Percentiles rank a stretch among this genome's conserved stretches.
These are phyloP conservation scores for Drosophila elegans DNA, from an alignment of 1,140 invertebrate species.

Conservation along the genomic window DNA sequence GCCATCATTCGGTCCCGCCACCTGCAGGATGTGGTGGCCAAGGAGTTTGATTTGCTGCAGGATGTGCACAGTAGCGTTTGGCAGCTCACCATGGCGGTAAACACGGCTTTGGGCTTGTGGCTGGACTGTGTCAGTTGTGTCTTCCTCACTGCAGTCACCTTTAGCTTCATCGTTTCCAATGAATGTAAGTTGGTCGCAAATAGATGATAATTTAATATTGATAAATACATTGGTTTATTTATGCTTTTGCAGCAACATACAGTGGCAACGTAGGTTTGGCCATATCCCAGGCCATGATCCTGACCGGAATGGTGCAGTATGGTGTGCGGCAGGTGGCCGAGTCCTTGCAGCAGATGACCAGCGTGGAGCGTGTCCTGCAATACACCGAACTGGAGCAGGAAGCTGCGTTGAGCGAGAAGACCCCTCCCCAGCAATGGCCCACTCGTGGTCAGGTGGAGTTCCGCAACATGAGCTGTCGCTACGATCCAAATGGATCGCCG, in stretches of 20 bases:
- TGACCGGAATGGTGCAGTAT: constrained; percentile 94
- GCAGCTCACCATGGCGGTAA: constrained; percentile 87
- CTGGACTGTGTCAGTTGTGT: constrained; percentile 89
- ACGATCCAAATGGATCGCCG: constrained; percentile 87
- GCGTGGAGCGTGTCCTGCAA: constrained; percentile 91
- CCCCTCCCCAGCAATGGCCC: constrained; percentile 85
- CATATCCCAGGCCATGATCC: constrained; percentile 92
- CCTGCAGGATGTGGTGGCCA: constrained; percentile 88
- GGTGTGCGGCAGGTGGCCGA: constrained; percentile 93
- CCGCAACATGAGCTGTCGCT: constrained; percentile 88
- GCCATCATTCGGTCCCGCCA: constrained; percentile 92
- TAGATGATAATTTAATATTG: not conserved
- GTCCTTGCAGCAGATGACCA: constrained; percentile 93
- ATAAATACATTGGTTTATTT: not conserved
- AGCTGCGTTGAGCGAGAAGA: constrained; percentile 35
- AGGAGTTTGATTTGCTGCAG: constrained; percentile 89
- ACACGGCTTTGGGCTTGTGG: constrained; percentile 89
- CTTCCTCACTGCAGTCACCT: constrained; percentile 88
- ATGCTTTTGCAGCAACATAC: constrained; percentile 85
- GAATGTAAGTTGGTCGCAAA: constrained; percentile 66
- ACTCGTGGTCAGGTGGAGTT: constrained; percentile 86
- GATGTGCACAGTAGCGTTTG: constrained; percentile 88
- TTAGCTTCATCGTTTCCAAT: constrained; percentile 86
- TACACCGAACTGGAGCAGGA: constrained; percentile 88
- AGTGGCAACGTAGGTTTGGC: constrained; percentile 90